These are phyloP conservation scores for Eucriotettix oculatus DNA, from an alignment of 2,888 invertebrate species.

Conservation along the genomic window DNA sequence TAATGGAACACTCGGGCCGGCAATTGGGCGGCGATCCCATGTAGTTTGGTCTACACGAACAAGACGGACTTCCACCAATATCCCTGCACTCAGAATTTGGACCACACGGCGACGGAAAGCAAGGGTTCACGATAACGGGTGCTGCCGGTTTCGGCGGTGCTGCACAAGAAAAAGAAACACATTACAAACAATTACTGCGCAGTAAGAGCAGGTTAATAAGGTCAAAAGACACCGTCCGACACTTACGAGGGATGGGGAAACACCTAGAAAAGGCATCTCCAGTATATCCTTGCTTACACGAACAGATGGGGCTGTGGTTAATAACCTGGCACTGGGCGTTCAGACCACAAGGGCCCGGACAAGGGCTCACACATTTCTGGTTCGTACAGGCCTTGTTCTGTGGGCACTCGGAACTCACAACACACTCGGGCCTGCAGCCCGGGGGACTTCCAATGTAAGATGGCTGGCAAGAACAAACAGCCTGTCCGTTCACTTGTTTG, in stretches of 20 bases:
- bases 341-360: constrained; percentile 52
- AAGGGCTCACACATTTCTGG: constrained; percentile 54
- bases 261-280: constrained; percentile 52
- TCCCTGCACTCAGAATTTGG: constrained; percentile 43
- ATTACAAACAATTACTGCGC: background rate
- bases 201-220: constrained; percentile 2
- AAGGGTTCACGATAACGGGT: constrained; percentile 26
- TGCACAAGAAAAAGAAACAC: constrained; percentile 12
- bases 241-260: constrained; percentile 17
- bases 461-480: constrained; percentile 52
- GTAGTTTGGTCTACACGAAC: constrained; percentile 23
- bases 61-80: constrained; percentile 18
- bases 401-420: constrained; percentile 47
- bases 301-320: constrained; percentile 52
- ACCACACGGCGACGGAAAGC: constrained; percentile 47
- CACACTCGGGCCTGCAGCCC: constrained; percentile 48
- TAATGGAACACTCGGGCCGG: constrained; percentile 54
- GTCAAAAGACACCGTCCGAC: background rate
- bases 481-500: constrained; percentile 36
- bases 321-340: constrained; percentile 52
- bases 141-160: constrained; percentile 4
- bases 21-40: constrained; percentile 34
- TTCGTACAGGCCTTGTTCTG: constrained; percentile 45
- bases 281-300: constrained; percentile 38
- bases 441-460: constrained; percentile 51